Base-by-base conservation (phyloP, 1,140 invertebrate species). In the Ceratina australensis region DNA sequence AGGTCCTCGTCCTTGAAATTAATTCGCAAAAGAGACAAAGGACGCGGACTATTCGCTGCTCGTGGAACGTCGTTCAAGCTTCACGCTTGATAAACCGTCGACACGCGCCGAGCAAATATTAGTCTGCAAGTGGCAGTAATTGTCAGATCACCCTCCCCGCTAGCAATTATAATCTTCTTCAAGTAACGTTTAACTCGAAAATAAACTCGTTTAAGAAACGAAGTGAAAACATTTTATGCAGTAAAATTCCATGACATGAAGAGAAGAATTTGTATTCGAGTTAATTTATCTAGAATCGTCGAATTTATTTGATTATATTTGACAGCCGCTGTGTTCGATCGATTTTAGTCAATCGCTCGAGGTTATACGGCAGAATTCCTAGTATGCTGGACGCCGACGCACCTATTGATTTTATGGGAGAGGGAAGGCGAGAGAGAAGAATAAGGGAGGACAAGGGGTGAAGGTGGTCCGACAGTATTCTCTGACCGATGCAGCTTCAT, bases 321-420 rank as follows among this genome's bases (percentile, higher is more conserved):
- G 50, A 72, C 22, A 49, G 33, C 15, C 33, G 49, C 56, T 28
- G 60, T 24, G 69, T 64, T 78, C 54, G 69, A 72, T 78, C 60
- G 69, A 74, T 77, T 78, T 83, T 68, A 49, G 81, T 68, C 78
- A 80, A 81, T 82, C 72, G 59, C 67, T 68, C 57, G 77, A 61
- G 65, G 77, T 80, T 78, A 84, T 59, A 65, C 64, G 61, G 61
- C 60, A 84, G 71, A 82, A 83, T 86, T 81, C 49, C 82, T 49
- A 81, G 74, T 63, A 42, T 68, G 74, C 52, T 82, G 78, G 81
- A 78, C 85, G 87, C 81, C 82, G 81, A 80, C 83, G 82, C 84
- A 87, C 60, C 84, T 91, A 91, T 91, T 91, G 89, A 90, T 91
- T 91, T 91, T 89, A 86, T 86, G 84, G 87, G 84, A 85, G 84